Percentiles rank a stretch among this genome's conserved stretches.
phyloP scores from a whole-genome alignment of 2,888 invertebrate genomes.

The Drosophila prostipennis region DNA sequence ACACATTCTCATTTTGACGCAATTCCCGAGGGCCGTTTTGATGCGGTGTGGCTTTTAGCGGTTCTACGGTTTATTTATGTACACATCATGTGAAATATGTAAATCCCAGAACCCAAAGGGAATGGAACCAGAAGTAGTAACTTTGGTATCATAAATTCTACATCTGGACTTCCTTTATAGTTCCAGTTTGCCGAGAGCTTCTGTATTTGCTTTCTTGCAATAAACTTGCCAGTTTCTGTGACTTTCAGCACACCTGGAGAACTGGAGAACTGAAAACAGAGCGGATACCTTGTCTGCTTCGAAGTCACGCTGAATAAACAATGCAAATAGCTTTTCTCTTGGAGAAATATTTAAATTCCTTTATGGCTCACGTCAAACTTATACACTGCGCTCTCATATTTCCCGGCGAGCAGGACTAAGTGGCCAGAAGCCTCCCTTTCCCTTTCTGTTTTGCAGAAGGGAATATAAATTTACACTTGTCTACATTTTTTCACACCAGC shows the following conservation, averaged over 20 bases:
- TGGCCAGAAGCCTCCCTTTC: slow-evolving; percentile 8
- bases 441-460: not conserved
- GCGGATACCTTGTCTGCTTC: slow-evolving; percentile 34
- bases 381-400: slow-evolving; percentile 25
- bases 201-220: slow-evolving; percentile 1
- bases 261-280: not conserved
- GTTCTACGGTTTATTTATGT: slow-evolving; percentile 56
- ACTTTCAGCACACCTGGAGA: slow-evolving; percentile 25
- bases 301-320: slow-evolving; percentile 43
- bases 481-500: slow-evolving; percentile 48
- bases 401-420: slow-evolving; percentile 25
- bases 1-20: slow-evolving; percentile 57
- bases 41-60: slow-evolving; percentile 77
- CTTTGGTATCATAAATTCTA: slow-evolving; percentile 4
- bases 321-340: slow-evolving; percentile 38
- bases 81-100: slow-evolving; percentile 60
- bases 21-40: slow-evolving; percentile 64
- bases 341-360: slow-evolving; percentile 42
- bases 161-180: slow-evolving; percentile 19
- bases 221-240: slow-evolving; percentile 17
- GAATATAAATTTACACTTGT: slow-evolving; percentile 55
- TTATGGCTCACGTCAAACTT: slow-evolving; percentile 33
- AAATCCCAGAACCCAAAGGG: slow-evolving; percentile 51
- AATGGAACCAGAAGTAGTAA: slow-evolving; percentile 9
- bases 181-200: slow-evolving; percentile 12